Evolutionary conservation across 2,888 invertebrate genomes (phyloP), one percentile per base, ranked within the genome.

Genomic region (Incurvaria masculella): DNA sequence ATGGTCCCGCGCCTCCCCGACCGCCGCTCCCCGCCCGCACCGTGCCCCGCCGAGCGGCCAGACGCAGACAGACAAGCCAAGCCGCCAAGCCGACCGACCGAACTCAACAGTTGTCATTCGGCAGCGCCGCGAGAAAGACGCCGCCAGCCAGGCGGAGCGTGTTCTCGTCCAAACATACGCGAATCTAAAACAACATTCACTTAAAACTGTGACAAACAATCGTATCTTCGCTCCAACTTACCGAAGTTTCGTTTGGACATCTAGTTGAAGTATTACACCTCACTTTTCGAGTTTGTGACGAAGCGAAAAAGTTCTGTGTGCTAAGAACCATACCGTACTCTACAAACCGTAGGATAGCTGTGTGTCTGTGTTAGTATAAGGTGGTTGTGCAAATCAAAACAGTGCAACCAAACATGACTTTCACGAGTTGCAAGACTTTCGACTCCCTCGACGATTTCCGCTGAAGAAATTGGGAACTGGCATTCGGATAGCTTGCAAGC

Each of bases 91-190:
- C 49, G 53, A 53, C 54, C 52, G 52, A 55, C 48, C 47, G 53
- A 48, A 45, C 59, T 33, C 33, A 33, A 33, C 62, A 78, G 78
- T 78, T 73, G 76, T 75, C 75, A 70, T 56, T 56, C 57, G 69
- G 67, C 76, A 70, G 65, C 69, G 61, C 46, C 53, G 49, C 55
- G 78, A 72, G 78, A 78, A 78, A 78, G 78, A 78, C 78, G 76
- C 74, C 69, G 68, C 64, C 68, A 56, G 49, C n/a, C 55, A 46
- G 61, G 67, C 64, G 64, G 68, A 55, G 68, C 68, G 78, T 74
- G 78, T 78, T 76, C 78, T 72, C 74, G 58, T 65, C 16, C 21
- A 62, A 73, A 75, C 8, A 33, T 8, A 33, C 33, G 33, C 33
- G 33, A 33, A 14, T 14, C 14, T n/a, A 33, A 14, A 33, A 33